phyloP scores from a whole-genome alignment of 2,797 vertebrate species.

The Rhinoraja longicauda region DNA sequence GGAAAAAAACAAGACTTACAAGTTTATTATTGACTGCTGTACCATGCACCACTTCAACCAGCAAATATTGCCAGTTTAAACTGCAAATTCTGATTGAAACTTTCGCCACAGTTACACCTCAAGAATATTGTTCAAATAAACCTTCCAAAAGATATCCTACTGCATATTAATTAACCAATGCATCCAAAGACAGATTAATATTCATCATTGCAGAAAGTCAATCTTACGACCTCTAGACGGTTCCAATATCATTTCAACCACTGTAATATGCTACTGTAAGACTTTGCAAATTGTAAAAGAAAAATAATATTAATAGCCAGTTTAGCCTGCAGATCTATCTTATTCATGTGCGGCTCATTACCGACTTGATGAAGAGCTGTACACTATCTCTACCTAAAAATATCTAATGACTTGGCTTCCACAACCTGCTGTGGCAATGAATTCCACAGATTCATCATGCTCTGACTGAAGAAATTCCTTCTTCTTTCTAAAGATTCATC shows the following conservation, averaged over 20 bases:
- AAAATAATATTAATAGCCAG: background rate
- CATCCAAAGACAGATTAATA: background rate
- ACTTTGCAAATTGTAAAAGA: too few species aligned
- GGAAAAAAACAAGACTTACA: background rate
- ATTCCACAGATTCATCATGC: too few species aligned
- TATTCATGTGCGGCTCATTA: background rate
- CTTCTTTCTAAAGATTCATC: too few species aligned
- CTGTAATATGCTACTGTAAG: too few species aligned
- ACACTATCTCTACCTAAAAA: too few species aligned
- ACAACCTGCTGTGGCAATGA: too few species aligned
- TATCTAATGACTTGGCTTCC: too few species aligned
- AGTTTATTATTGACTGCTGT: background rate
- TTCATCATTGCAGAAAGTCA: background rate
- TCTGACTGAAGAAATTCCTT: too few species aligned
- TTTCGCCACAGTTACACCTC: background rate
- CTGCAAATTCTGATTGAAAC: background rate
- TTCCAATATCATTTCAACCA: background rate
- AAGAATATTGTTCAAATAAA: background rate
- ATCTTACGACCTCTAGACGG: background rate
- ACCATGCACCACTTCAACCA: background rate
- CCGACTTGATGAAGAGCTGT: too few species aligned
- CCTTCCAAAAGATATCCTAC: background rate
- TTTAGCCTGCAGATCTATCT: too few species aligned
- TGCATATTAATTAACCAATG: background rate
- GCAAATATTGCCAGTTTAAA: background rate